phyloP scores from a whole-genome alignment of 2,888 invertebrate genomes.

The Esperia sulphurella region DNA sequence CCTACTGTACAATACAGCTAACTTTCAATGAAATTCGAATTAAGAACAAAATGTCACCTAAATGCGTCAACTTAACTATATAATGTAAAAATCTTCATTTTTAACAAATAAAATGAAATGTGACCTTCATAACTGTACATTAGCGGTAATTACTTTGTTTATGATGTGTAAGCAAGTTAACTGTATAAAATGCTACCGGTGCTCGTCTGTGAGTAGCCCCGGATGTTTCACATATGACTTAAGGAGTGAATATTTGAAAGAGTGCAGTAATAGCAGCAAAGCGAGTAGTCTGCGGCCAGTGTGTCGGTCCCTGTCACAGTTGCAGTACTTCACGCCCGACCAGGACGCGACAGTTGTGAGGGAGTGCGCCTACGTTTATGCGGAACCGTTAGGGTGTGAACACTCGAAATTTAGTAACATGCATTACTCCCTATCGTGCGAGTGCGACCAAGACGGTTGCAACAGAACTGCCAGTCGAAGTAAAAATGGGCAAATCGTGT shows the following conservation, averaged over 20 bases:
- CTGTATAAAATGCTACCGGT: conserved; percentile 61
- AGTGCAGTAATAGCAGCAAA: conserved; percentile 29
- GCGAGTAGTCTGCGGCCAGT: conserved; percentile 27
- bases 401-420: conserved; percentile 49
- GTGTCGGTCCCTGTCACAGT: conserved; percentile 53
- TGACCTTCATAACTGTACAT: conserved; percentile 10
- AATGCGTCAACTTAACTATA: background rate
- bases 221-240: conserved; percentile 50
- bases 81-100: background rate
- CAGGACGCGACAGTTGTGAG: conserved; percentile 48
- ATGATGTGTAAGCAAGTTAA: conserved; percentile 24
- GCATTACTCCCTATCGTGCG: conserved; percentile 59
- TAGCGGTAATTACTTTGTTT: conserved; percentile 20
- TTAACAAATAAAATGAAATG: conserved; percentile 31
- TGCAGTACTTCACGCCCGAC: conserved; percentile 47
- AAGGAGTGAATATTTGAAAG: conserved; percentile 36
- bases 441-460: conserved; percentile 57
- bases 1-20: background rate
- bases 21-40: conserved; percentile 1
- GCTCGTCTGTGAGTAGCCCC: conserved; percentile 34
- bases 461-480: conserved; percentile 29
- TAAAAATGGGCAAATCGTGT: background rate
- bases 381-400: conserved; percentile 36
- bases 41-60: background rate
- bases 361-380: conserved; percentile 59